Percentiles rank a stretch among this genome's conserved stretches.
Evolutionary conservation across 2,113 vertebrate species (phyloP).

Genomic region (Cyrtonyx montezumae): DNA sequence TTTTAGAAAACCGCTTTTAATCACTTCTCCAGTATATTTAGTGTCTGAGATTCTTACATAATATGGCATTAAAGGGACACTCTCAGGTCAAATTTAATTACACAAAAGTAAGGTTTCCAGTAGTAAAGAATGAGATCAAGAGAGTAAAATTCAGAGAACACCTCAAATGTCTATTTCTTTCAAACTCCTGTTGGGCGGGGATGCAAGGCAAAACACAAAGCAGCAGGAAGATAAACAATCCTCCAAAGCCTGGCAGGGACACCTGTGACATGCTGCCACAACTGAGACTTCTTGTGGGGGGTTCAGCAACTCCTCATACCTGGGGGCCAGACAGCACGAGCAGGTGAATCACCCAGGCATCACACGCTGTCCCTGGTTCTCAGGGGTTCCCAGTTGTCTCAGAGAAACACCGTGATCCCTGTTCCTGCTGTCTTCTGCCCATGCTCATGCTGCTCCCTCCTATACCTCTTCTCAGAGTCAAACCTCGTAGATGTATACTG

Average conservation of each 20-base stretch:
- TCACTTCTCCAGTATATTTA: constrained; percentile 39
- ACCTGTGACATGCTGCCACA: fast-evolving
- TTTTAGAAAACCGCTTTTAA: constrained; percentile 62
- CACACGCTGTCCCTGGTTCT: fast-evolving
- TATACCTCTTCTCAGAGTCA: background rate
- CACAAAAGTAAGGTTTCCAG: background rate
- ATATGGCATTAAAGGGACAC: constrained; percentile 45
- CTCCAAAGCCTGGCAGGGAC: background rate
- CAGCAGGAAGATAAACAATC: background rate
- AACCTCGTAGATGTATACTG: background rate
- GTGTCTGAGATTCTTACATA: constrained; percentile 54
- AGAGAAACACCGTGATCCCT: background rate
- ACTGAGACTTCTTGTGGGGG: background rate
- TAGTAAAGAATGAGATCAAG: background rate
- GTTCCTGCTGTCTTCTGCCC: background rate
- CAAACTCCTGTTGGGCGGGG: background rate
- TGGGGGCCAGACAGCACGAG: no score
- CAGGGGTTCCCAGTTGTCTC: fast-evolving
- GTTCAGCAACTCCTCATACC: background rate
- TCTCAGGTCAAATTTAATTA: constrained; percentile 26
- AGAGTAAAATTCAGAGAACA: background rate
- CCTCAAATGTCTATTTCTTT: background rate
- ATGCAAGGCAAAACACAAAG: background rate
- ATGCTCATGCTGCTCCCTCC: background rate
- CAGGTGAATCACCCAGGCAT: background rate